phyloP scores from a whole-genome alignment of 2,113 vertebrate species.

The Sturnira hondurensis region DNA sequence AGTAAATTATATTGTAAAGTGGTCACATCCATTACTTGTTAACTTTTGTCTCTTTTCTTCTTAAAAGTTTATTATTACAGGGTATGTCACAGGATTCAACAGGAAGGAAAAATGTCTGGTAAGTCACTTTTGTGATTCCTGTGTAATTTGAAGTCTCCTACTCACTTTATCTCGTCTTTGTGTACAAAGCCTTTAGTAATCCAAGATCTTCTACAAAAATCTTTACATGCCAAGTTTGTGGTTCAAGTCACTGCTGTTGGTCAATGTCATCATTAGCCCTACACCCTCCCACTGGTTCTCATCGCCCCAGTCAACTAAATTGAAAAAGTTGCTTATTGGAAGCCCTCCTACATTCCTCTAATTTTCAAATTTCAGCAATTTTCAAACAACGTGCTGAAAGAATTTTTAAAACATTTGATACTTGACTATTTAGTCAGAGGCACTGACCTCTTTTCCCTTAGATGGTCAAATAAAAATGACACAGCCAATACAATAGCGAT shows the following conservation, averaged over 20 bases:
- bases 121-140: background rate
- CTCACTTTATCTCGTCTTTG: background rate
- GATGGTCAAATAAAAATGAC: background rate
- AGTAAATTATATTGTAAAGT: background rate
- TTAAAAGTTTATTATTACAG: slow-evolving; percentile 53
- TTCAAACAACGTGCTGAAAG: background rate
- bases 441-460: background rate
- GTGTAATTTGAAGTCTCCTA: background rate
- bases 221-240: background rate
- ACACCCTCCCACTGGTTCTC: background rate
- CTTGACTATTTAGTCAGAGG: background rate
- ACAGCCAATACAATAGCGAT: background rate
- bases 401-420: background rate
- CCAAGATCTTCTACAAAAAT: background rate
- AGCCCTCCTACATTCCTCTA: background rate
- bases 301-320: background rate
- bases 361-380: background rate
- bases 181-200: background rate
- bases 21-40: background rate
- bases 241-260: background rate
- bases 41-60: background rate
- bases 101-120: background rate
- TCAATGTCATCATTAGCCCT: background rate
- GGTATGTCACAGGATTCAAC: background rate
- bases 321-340: background rate